Base-by-base conservation (phyloP, 2,113 vertebrate genomes). In the Pycnonotus jocosus region DNA sequence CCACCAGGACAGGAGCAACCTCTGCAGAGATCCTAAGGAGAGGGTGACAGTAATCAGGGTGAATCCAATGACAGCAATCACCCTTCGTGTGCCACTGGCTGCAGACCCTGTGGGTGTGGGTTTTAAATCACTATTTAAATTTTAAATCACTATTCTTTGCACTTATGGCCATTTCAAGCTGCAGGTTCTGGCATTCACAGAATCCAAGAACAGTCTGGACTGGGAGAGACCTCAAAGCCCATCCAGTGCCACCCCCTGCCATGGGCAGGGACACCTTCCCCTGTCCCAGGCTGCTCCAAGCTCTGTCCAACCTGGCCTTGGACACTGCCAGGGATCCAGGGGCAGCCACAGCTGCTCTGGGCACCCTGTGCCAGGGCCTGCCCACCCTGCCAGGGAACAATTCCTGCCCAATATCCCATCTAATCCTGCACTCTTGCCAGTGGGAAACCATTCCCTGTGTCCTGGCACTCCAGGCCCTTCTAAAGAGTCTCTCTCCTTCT, bases 391-490 rank as follows among this genome's bases (percentile, higher is more conserved):
- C 27, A 51, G 51, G 18, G 22, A 58, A 24, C 4, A 28, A 73
- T 66, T 88, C 44, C 68, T 40, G 0, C 69, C 28, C 61, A 60
- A 30, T 6, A 22, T 40, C 28, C 60, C 69, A 60, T 18, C 33
- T 1, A 14, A 0, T 15, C 53, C 61, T 81, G 60, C 28, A 28
- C 69, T 66, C 28, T 53, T 53, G 77, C 19, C 60, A 81, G 0
- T 33, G 23, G 27, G 27, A 25, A 73, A 7, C n/a, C 61, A 53
- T 18, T 73, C 38, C 28, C 27, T 20, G 16, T 8, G 53, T 31
- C 60, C 69, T 45, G 8, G 0, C 27, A 0, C 51, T 56, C 48
- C 37, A 57, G 9, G 4, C 15, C 10, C 27, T 66, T 73, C 14
- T 3, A 18, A 35, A 72, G 37, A 42, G 23, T 21, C 12, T 13